Conservation (phyloP, 2,113 vertebrate species). For the Otolemur garnettii region DNA sequence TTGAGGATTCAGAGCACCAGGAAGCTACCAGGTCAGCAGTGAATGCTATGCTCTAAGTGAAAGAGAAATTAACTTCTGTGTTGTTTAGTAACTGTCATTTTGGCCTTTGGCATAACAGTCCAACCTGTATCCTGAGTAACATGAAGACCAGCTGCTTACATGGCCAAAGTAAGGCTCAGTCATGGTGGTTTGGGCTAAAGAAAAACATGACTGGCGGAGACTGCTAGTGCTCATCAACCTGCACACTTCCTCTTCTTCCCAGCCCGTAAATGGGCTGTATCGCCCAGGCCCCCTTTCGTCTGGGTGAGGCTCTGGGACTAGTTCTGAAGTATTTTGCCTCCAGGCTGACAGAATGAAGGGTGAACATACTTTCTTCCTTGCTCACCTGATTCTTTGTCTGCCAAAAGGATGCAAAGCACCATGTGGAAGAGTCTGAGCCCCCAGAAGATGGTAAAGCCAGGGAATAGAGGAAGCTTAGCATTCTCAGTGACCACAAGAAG, state of each 20-base stretch:
- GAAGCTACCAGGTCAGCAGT: too few relatives aligned
- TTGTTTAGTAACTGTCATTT: constrained; percentile 3
- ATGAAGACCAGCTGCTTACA: not conserved
- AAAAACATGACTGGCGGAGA: not conserved
- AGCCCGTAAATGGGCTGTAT: not conserved
- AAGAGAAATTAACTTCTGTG: not conserved
- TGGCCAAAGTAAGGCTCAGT: not conserved
- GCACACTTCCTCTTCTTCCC: not conserved
- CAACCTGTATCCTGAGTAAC: not conserved
- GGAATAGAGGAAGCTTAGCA: not conserved
- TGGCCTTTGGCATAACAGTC: not conserved
- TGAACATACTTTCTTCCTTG: not conserved
- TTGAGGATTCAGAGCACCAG: not conserved
- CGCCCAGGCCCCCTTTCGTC: not conserved
- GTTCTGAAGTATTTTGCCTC: not conserved
- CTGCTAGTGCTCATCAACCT: not conserved
- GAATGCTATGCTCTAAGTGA: not conserved
- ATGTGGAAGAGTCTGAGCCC: not conserved
- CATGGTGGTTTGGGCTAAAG: not conserved
- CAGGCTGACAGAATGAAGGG: not conserved
- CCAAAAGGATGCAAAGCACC: not conserved
- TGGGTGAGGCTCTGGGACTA: not conserved
- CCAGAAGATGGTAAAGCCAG: not conserved
- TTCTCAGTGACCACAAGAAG: not conserved
- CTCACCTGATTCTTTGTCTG: not conserved